Evolutionary conservation across 2,888 invertebrate genomes (phyloP).

Genomic region (Anthoptus insignis): DNA sequence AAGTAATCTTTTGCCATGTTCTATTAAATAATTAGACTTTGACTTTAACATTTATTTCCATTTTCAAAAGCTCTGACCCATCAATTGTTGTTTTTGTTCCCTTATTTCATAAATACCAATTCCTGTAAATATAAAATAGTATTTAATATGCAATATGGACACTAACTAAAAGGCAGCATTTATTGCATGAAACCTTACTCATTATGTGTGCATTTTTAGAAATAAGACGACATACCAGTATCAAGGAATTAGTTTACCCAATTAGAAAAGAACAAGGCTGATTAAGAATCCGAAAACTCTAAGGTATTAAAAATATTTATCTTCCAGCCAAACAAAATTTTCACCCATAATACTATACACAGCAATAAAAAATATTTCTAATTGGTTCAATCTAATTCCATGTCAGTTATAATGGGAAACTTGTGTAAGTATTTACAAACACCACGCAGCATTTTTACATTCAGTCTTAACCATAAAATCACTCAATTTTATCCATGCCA

Average conservation of each 20-base stretch:
- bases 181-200: conserved; percentile 61
- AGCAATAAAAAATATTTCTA: background rate
- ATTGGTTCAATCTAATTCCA: background rate
- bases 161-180: conserved; percentile 57
- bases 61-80: background rate
- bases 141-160: conserved; percentile 61
- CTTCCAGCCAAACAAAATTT: background rate
- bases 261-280: no score
- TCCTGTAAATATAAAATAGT: conserved; percentile 49
- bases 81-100: conserved; percentile 12
- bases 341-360: background rate
- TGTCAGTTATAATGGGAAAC: background rate
- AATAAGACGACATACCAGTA: background rate
- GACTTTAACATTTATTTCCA: background rate
- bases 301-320: no score
- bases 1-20: no score
- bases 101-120: conserved; percentile 43
- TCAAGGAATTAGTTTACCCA: no score
- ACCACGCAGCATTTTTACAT: conserved; percentile 60
- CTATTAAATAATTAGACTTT: no score
- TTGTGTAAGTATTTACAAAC: conserved; percentile 48
- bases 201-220: conserved; percentile 54
- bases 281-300: no score
- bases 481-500: conserved; percentile 11
- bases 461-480: conserved; percentile 61